phyloP scores from a whole-genome alignment of 2,888 invertebrate genomes.

The Cheilosia impressa region DNA sequence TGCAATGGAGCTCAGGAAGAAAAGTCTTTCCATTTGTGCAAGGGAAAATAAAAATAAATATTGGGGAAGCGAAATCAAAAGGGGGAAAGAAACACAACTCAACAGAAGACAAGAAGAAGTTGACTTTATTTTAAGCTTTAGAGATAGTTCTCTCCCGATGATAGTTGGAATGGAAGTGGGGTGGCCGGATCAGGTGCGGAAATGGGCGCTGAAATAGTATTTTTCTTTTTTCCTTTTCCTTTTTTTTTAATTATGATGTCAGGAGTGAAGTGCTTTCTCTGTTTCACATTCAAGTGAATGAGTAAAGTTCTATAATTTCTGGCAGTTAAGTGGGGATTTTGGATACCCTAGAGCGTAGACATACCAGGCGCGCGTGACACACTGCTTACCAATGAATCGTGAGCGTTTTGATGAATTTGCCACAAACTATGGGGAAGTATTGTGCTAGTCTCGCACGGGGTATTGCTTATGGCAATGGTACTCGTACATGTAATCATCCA shows the following conservation, averaged over 20 bases:
- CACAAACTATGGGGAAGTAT: no score
- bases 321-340: constrained; percentile 31
- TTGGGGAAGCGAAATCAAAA: constrained; percentile 37
- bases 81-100: constrained; percentile 51
- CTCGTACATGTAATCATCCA: no score
- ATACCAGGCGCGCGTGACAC: not conserved
- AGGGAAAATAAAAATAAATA: constrained; percentile 9
- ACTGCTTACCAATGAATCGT: constrained; percentile 2
- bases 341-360: constrained; percentile 13
- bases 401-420: no score
- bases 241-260: constrained; percentile 63
- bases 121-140: constrained; percentile 63
- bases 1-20: constrained; percentile 54
- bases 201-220: constrained; percentile 46
- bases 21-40: constrained; percentile 54
- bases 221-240: not conserved
- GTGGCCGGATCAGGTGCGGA: constrained; percentile 17
- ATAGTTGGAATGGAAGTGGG: not conserved
- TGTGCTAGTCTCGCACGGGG: no score
- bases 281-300: constrained; percentile 42
- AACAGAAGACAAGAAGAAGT: constrained; percentile 39
- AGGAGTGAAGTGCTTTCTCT: constrained; percentile 59
- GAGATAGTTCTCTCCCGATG: constrained; percentile 47
- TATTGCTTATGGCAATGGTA: no score
- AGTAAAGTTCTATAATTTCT: constrained; percentile 42